A percentile compares a stretch with the other conserved stretches of the same genome.
These are phyloP conservation scores for Caenorhabditis japonica DNA, from an alignment of 2,888 invertebrate species.

Conservation along the genomic window DNA sequence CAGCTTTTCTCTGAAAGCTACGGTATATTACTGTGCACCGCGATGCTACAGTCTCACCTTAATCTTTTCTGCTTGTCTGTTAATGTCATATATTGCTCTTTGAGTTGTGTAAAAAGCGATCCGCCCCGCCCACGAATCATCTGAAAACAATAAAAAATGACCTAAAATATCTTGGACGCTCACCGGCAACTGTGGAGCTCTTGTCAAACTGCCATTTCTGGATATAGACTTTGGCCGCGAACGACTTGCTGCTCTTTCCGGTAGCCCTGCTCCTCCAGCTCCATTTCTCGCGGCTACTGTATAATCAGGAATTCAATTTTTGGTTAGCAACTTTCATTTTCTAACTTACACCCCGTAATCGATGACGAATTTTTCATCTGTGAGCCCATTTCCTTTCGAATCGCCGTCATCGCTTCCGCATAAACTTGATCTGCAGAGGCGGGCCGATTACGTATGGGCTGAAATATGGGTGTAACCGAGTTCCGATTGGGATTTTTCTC, in stretches of 20 bases:
- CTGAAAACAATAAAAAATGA: slow-evolving; percentile 36
- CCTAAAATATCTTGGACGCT: slow-evolving; percentile 10
- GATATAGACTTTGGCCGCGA: slow-evolving; percentile 42
- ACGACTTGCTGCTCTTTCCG: slow-evolving; percentile 24
- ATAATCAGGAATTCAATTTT: background rate
- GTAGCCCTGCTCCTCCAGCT: no score
- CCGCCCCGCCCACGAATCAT: slow-evolving; percentile 38
- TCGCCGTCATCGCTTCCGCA: slow-evolving; percentile 67
- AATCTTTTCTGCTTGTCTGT: slow-evolving; percentile 70
- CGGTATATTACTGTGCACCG: background rate
- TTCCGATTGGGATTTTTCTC: slow-evolving; percentile 26
- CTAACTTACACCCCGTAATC: slow-evolving; percentile 62
- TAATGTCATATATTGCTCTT: slow-evolving; percentile 71
- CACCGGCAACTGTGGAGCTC: slow-evolving; percentile 26
- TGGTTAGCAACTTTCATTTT: background rate
- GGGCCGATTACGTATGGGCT: slow-evolving; percentile 68
- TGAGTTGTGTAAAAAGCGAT: slow-evolving; percentile 62
- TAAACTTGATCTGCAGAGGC: slow-evolving; percentile 74
- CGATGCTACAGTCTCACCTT: slow-evolving; percentile 52
- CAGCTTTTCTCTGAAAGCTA: slow-evolving; percentile 79
- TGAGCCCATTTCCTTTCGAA: slow-evolving; percentile 62
- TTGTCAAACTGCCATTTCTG: slow-evolving; percentile 39
- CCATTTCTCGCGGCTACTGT: slow-evolving; percentile 32
- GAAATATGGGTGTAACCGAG: slow-evolving; percentile 16
- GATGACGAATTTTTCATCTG: slow-evolving; percentile 67